Base-by-base conservation (phyloP, 2,888 invertebrate species). In the Phasia obesa region DNA sequence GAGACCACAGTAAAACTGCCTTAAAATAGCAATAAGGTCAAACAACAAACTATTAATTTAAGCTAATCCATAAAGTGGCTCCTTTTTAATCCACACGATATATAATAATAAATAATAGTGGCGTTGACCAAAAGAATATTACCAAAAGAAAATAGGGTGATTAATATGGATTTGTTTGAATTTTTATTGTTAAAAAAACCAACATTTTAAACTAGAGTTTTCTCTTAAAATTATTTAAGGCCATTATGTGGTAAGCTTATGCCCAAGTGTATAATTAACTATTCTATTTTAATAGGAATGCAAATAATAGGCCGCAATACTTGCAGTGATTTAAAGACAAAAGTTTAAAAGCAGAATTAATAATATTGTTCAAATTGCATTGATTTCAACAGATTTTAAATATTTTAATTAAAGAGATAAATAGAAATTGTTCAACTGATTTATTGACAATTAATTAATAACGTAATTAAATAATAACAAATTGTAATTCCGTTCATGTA, bases 391-490 rank as follows among this genome's bases (percentile, higher is more conserved):
- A 5, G 19, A n/a, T n/a, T 31, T 17, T 42, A 11, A 19, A 53
- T 19, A 4, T 9, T n/a, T 31, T 59, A 60, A 47, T 60, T 60
- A 38, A 57, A 51, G 7, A 2, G 4, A 5, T 35, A 25, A 42
- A 38, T 27, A 11, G 19, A 62, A 51, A 51, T 38, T 62, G 17
- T 62, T 3, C 42, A 25, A 21, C 4, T 55, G 27, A 73, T 62
- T 71, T 53, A 74, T 74, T 55, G 53, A 7, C 53, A 27, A n/a
- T 62, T 62, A 62, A 73, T 73, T 62, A 71, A 53, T 51, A 27
- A 47, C 62, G 4, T 25, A 53, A 67, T 67, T 67, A 35, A 35
- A 35, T 35, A 35, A 35, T 35, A 35, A 11, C 11, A 11, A 11
- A 11, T 35, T 35, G 11, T 35, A 11, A 11, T 11, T 11, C 11